phyloP scores from a whole-genome alignment of 2,113 vertebrate genomes.

The Callipepla californica region DNA sequence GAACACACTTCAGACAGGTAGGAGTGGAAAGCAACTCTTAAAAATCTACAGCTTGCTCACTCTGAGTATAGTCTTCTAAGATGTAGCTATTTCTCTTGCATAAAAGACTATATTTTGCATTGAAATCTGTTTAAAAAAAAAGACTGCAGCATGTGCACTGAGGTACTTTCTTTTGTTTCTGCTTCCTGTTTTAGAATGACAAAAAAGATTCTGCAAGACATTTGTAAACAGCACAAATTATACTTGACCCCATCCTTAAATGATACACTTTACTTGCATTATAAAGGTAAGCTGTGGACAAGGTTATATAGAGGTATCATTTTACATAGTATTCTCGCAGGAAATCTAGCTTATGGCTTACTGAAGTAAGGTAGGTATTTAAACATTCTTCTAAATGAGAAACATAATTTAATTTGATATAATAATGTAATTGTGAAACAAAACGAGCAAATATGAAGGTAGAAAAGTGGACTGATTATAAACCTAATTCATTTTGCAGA shows the following conservation, averaged over 20 bases:
- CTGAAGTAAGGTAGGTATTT: background rate
- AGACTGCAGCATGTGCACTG: background rate
- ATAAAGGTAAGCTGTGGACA: constrained; percentile 83
- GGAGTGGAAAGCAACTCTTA: background rate
- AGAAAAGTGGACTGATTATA: background rate
- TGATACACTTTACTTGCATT: constrained; percentile 92
- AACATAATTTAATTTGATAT: background rate
- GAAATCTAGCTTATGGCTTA: background rate
- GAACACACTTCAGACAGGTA: background rate
- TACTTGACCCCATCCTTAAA: constrained; percentile 90
- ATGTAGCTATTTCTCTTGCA: background rate
- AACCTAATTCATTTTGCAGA: background rate
- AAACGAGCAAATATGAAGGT: background rate
- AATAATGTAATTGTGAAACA: background rate
- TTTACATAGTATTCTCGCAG: background rate
- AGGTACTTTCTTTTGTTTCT: background rate
- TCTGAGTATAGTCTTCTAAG: background rate
- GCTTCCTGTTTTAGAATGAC: constrained; percentile 84
- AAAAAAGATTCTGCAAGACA: constrained; percentile 85
- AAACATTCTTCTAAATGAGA: background rate
- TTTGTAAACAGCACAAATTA: constrained; percentile 91
- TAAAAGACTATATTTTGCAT: background rate
- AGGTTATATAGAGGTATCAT: background rate
- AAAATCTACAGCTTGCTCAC: background rate
- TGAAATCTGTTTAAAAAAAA: background rate